Evolutionary conservation across 2,888 invertebrate genomes (phyloP), one percentile per base, ranked within the genome.

Genomic region (Cryptocephalus primarius): DNA sequence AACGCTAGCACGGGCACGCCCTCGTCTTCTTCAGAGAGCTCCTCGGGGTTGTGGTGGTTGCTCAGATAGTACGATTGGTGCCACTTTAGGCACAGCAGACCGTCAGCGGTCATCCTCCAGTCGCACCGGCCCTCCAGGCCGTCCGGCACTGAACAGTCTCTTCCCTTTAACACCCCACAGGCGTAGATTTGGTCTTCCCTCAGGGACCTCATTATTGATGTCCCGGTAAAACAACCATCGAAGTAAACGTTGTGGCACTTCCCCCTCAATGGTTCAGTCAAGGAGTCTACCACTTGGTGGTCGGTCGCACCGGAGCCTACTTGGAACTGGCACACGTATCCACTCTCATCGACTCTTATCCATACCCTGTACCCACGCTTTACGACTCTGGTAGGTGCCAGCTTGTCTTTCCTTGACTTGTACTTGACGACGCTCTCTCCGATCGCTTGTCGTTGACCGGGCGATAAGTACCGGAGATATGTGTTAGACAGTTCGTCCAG

Each of bases 341-440:
- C 45, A 22, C 39, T 45, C 33, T 31, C 9, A 39, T 44, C 32
- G 12, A 40, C 43, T 39, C 43, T 36, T 10, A 32, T 39, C 47
- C 44, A 47, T 33, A 47, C 32, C 14, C 44, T 43, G 32, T 38
- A 44, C 11, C 47, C 47, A 32, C 40, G 40, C 32, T 47, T 44
- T 11, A 47, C 41, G 34, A 36, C 40, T 36, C 44, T 44, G 14
- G 33, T 13, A 9, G 44, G 44, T 41, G 44, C 41, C 32, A 40
- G 41, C 36, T 44, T 38, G 10, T 41, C 34, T n/a, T 13, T 12
- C n/a, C 48, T 11, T 10, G 55, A 58, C 48, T 55, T 56, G 47
- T 52, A 59, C 39, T 46, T 47, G 10, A 54, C 47, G 55, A 59
- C 58, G 11, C 45, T 44, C 46, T 57, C 55, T 44, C 58, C 55